phyloP scores from a whole-genome alignment of 1,140 invertebrate species.

The Monochamus saltuarius region DNA sequence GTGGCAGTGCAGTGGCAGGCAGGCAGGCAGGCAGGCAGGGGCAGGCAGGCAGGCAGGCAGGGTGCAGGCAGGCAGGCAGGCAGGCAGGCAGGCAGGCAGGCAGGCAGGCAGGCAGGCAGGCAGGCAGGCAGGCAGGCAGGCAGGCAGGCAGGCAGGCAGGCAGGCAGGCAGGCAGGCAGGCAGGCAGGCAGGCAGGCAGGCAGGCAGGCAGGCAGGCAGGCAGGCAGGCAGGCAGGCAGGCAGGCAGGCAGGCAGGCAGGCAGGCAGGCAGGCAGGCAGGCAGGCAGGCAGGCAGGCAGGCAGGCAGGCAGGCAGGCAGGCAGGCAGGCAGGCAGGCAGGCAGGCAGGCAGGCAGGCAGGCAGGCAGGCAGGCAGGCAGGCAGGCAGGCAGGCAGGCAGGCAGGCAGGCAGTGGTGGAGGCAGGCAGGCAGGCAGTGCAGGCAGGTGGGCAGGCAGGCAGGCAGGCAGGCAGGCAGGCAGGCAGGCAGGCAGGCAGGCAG shows the following conservation, averaged over 20 bases:
- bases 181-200: slow-evolving; percentile 1
- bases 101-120: slow-evolving; percentile 1
- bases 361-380: slow-evolving; percentile 1
- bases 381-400: slow-evolving; percentile 1
- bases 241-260: slow-evolving; percentile 1
- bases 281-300: slow-evolving; percentile 1
- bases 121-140: too few species aligned
- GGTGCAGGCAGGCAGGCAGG: not conserved
- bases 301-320: slow-evolving; percentile 1
- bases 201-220: slow-evolving; percentile 1
- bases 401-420: not conserved
- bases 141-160: too few species aligned
- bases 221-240: slow-evolving; percentile 1
- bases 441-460: not conserved
- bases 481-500: too few species aligned
- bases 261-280: slow-evolving; percentile 1
- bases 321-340: slow-evolving; percentile 1
- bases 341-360: slow-evolving; percentile 1
- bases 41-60: slow-evolving; percentile 1
- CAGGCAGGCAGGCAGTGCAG: not conserved
- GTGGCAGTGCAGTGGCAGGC: not conserved
- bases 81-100: slow-evolving; percentile 1
- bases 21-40: slow-evolving; percentile 1
- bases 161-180: not conserved
- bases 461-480: too few species aligned